Conservation (phyloP, 1,140 invertebrate species). For the Aradophagus sp. region DNA sequence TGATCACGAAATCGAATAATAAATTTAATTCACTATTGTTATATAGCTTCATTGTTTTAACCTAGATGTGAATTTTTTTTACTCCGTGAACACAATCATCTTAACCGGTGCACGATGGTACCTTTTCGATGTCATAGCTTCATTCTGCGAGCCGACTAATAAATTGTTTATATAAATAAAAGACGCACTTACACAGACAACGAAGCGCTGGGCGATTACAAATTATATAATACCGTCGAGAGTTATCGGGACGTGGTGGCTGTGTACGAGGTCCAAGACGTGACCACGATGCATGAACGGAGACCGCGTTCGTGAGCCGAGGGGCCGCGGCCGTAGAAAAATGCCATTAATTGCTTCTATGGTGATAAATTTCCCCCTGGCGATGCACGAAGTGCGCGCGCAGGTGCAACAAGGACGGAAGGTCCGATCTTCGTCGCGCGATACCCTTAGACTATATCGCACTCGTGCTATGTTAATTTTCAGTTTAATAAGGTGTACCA, state of each 20-base stretch:
- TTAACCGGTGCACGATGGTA: too few relatives aligned
- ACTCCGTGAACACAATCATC: too few relatives aligned
- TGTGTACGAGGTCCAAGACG: conserved; percentile 54
- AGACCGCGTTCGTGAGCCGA: conserved; percentile 67
- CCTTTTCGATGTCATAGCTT: too few relatives aligned
- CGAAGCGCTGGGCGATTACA: conserved; percentile 49
- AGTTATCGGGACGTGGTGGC: conserved; percentile 44
- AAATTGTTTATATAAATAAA: conserved; percentile 43
- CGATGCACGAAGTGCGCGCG: conserved; percentile 64
- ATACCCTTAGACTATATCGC: conserved; percentile 62
- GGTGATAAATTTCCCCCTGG: conserved; percentile 73
- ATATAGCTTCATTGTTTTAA: too few relatives aligned
- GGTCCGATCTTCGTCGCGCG: conserved; percentile 9
- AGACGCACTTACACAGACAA: conserved; percentile 32
- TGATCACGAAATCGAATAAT: too few relatives aligned
- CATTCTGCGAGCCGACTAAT: conserved; percentile 16
- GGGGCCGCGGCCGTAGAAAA: conserved; percentile 65
- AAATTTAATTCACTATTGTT: too few relatives aligned
- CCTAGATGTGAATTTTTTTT: too few relatives aligned
- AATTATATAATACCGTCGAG: conserved; percentile 49
- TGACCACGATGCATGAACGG: conserved; percentile 67
- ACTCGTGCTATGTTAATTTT: conserved; percentile 71
- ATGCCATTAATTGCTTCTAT: conserved; percentile 74
- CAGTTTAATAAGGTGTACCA: conserved; percentile 71
- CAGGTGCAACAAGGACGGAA: conserved; percentile 22